phyloP scores from a whole-genome alignment of 2,797 vertebrate genomes.

The Lycodopsis pacificus region DNA sequence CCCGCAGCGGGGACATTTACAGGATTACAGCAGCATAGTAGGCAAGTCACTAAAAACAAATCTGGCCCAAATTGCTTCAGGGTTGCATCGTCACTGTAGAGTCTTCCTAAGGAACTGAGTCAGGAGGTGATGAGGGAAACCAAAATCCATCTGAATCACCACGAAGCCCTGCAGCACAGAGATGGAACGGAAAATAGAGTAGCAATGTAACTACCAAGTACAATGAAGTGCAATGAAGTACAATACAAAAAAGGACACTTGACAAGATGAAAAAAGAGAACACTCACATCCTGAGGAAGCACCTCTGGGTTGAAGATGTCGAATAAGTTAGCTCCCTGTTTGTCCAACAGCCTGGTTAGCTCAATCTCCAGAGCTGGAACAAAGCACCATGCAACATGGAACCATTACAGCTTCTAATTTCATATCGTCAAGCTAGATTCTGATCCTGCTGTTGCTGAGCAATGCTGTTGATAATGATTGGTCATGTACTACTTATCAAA shows the following conservation, averaged over 20 bases:
- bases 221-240: neutral
- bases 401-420: neutral
- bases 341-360: constrained; percentile 86
- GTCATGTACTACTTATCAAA: neutral
- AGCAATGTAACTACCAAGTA: neutral
- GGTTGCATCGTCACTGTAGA: constrained; percentile 64
- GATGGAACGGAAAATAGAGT: neutral
- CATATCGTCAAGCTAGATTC: neutral
- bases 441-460: neutral
- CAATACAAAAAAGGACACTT: neutral
- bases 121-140: constrained; percentile 90
- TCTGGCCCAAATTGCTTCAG: neutral
- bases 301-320: constrained; percentile 87
- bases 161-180: constrained; percentile 83
- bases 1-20: too few species aligned
- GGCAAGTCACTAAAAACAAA: neutral
- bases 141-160: constrained; percentile 89
- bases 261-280: neutral
- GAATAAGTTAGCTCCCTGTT: constrained; percentile 85
- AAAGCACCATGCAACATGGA: neutral
- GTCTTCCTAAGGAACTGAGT: constrained; percentile 86
- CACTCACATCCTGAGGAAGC: constrained; percentile 82
- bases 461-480: neutral
- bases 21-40: too few species aligned
- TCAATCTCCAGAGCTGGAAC: constrained; percentile 81